phyloP scores from a whole-genome alignment of 2,888 invertebrate genomes.

The Drosophila atripex region DNA sequence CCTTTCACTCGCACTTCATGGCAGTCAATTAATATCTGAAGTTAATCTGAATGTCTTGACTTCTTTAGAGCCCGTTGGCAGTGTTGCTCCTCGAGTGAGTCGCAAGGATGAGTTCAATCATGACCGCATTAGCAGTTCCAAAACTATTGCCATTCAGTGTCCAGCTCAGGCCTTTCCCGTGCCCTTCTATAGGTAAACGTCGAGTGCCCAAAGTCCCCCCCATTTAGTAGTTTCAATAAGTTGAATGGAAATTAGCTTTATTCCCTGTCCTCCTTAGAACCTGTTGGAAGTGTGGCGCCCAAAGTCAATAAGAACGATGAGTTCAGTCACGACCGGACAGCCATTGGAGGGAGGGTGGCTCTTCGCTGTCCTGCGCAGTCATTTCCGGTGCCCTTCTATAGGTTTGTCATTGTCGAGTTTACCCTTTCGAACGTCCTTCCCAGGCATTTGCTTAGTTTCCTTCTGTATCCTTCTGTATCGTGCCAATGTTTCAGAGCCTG shows the following conservation, averaged over 20 bases:
- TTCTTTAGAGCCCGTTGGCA: slow-evolving; percentile 74
- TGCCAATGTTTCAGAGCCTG: slow-evolving; percentile 78
- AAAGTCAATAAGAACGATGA: slow-evolving; percentile 89
- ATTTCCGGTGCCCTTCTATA: slow-evolving; percentile 85
- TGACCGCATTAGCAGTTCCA: slow-evolving; percentile 73
- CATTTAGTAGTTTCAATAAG: neutral
- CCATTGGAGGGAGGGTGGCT: slow-evolving; percentile 85
- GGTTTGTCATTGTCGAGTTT: slow-evolving; percentile 76
- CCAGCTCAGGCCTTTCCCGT: slow-evolving; percentile 89
- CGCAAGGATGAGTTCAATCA: slow-evolving; percentile 84
- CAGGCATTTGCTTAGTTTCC: slow-evolving; percentile 12
- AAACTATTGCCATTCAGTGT: slow-evolving; percentile 87
- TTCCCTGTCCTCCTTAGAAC: slow-evolving; percentile 75
- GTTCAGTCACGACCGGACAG: slow-evolving; percentile 87
- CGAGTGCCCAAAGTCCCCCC: slow-evolving; percentile 46
- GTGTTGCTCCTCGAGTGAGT: slow-evolving; percentile 86
- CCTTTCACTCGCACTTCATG: neutral
- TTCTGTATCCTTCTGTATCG: neutral
- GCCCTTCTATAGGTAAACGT: slow-evolving; percentile 86
- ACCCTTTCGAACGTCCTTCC: neutral
- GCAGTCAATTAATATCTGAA: neutral
- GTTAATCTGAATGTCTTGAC: neutral
- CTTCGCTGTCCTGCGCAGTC: slow-evolving; percentile 88
- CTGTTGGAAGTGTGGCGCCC: slow-evolving; percentile 85
- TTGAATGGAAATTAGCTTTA: neutral